phyloP scores from a whole-genome alignment of 2,888 invertebrate genomes.

The Acanthosepion lycidas region DNA sequence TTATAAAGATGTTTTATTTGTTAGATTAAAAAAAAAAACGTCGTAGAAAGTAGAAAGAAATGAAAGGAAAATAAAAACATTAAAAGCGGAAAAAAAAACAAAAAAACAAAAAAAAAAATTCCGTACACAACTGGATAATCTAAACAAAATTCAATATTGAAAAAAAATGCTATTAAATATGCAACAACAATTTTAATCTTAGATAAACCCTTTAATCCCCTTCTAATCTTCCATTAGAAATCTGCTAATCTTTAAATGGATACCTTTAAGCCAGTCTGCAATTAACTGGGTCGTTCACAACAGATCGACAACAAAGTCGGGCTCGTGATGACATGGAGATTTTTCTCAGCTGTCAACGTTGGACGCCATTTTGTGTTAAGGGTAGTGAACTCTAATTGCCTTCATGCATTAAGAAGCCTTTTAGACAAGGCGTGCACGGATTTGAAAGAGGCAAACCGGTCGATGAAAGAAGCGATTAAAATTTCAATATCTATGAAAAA shows the following conservation, averaged over 20 bases:
- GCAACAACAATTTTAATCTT: background rate
- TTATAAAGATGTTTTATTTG: too few species aligned
- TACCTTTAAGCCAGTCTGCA: background rate
- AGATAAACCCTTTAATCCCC: background rate
- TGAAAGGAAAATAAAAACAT: background rate
- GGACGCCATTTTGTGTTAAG: background rate
- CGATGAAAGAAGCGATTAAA: background rate
- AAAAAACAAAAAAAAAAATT: background rate
- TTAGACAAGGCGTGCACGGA: background rate
- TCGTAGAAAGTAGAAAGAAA: background rate
- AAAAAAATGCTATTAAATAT: background rate
- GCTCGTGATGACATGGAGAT: background rate
- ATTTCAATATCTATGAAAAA: background rate
- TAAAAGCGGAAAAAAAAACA: background rate
- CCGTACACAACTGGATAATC: background rate
- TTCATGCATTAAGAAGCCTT: background rate
- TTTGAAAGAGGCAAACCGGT: background rate
- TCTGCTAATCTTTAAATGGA: slow-evolving; percentile 9
- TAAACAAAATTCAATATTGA: background rate
- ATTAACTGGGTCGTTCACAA: background rate
- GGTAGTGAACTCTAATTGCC: background rate
- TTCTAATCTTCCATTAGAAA: background rate
- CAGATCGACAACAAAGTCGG: background rate
- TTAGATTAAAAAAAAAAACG: too few species aligned
- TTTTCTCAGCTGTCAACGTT: background rate